Base-by-base conservation (phyloP, 2,113 vertebrate species). In the Seriola aureovittata region DNA sequence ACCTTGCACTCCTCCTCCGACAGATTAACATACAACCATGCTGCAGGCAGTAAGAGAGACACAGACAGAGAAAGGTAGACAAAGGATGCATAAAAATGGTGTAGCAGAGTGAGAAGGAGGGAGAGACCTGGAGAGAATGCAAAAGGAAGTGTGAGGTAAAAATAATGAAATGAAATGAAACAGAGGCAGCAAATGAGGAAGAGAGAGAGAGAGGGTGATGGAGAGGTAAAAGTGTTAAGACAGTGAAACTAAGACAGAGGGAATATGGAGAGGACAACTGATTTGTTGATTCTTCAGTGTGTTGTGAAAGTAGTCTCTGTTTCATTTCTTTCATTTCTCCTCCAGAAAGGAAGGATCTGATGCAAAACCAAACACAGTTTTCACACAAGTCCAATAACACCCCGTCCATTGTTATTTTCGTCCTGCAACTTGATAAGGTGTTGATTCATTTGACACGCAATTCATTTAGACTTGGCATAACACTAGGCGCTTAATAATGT, bases 381-480 rank as follows among this genome's bases (percentile, higher is more conserved):
- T 44, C 23, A 63, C 25, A 46, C 36, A 38, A 55, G 68, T 32
- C n/a, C 64, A 69, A 81, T 67, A 78, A 72, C 48, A 40, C 44
- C 73, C 52, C 38, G 59, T 75, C 25, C 63, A 44, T 70, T 87
- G 32, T 80, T 67, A 44, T 63, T 69, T 69, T 72, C 7, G 25
- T 62, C 71, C 75, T 54, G 57, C 58, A 68, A 8, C 54, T 50
- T 46, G 29, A 64, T 50, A 87, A 73, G 60, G 12, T 70, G 73
- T 34, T 48, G 72, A 82, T 87, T 89, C 38, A 88, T 86, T 71
- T 73, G 77, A 85, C 81, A 84, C 14, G 79, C 77, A 86, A 78
- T 91, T 89, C 32, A 90, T 85, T 88, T 73, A 75, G 67, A 86
- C 79, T 80, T 91, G 86, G 81, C 82, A 52, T 73, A 66, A 81